Evolutionary conservation across 2,113 vertebrate genomes (phyloP).

Genomic region (Gulo gulo): DNA sequence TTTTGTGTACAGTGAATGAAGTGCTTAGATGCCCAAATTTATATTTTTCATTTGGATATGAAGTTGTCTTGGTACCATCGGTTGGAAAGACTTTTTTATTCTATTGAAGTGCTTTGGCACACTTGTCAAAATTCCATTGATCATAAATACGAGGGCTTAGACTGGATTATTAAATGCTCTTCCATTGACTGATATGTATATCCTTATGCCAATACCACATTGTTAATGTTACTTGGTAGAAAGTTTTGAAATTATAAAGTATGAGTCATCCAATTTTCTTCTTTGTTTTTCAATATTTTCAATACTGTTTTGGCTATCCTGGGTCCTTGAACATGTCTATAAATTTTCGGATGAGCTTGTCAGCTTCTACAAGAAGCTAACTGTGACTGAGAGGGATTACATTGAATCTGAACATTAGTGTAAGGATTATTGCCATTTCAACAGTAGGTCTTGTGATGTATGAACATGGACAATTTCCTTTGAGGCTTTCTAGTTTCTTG

Average conservation of each 20-base stretch:
- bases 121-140: not conserved
- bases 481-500: not conserved
- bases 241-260: not conserved
- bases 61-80: not conserved
- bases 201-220: not conserved
- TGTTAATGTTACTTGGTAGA: not conserved
- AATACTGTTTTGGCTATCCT: not conserved
- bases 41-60: not conserved
- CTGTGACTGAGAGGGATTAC: not conserved
- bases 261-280: not conserved
- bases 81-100: not conserved
- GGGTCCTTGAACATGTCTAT: not conserved
- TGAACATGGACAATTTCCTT: not conserved
- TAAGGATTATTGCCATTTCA: not conserved
- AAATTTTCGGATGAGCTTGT: not conserved
- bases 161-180: not conserved
- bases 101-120: not conserved
- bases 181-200: not conserved
- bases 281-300: not conserved
- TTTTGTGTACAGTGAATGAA: not conserved
- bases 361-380: not conserved
- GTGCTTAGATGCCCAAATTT: not conserved
- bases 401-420: not conserved
- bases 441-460: not conserved
- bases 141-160: not conserved